Evolutionary conservation across 2,888 invertebrate genomes (phyloP).

Genomic region (Agrilus cyanescens): DNA sequence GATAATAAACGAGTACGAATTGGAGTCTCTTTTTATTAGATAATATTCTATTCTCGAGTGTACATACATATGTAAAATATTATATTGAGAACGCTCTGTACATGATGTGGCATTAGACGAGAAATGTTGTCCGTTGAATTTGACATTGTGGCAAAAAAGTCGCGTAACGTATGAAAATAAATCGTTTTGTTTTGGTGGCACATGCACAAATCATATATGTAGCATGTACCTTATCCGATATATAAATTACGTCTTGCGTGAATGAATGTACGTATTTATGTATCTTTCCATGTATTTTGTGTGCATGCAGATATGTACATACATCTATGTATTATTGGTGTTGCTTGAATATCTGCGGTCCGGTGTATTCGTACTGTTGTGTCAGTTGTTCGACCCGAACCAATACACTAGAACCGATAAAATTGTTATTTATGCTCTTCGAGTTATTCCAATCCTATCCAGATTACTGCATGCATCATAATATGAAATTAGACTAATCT

Average conservation of each 20-base stretch:
- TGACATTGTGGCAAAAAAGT: too few relatives aligned
- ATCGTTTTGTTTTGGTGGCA: conserved; percentile 5
- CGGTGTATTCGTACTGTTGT: not conserved
- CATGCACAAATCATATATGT: conserved; percentile 18
- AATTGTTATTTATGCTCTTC: conserved; percentile 20
- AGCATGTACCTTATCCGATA: conserved; percentile 18
- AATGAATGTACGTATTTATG: conserved; percentile 19
- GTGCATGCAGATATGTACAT: too few relatives aligned
- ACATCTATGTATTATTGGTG: conserved; percentile 3
- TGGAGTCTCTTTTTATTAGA: too few relatives aligned
- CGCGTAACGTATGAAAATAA: too few relatives aligned
- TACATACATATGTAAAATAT: too few relatives aligned
- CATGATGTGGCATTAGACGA: too few relatives aligned
- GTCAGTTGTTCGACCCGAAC: conserved; percentile 20
- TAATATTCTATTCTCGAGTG: too few relatives aligned
- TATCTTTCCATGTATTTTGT: conserved; percentile 9
- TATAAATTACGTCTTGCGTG: conserved; percentile 22
- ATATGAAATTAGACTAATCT: conserved; percentile 20
- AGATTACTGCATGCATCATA: conserved; percentile 21
- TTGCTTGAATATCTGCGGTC: not conserved
- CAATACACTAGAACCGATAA: conserved; percentile 19
- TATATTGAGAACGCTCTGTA: too few relatives aligned
- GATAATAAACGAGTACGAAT: too few relatives aligned
- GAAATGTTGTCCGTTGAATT: too few relatives aligned
- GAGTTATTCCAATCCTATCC: conserved; percentile 15